Percentiles rank a stretch among this genome's conserved stretches.
phyloP scores from a whole-genome alignment of 2,113 vertebrate genomes.

The Lynx canadensis region DNA sequence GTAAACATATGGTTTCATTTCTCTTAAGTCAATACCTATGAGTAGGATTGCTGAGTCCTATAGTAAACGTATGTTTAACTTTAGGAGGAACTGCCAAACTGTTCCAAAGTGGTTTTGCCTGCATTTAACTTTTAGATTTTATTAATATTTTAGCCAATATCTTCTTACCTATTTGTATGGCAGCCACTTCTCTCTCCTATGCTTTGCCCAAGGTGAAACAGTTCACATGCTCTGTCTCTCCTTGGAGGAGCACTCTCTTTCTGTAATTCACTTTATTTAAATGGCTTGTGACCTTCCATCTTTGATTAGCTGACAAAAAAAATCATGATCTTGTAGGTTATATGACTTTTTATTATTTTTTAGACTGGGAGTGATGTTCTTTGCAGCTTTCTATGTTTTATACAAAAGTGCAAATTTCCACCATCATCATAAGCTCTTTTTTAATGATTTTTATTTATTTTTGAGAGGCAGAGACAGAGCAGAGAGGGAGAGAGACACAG shows the following conservation, averaged over 20 bases:
- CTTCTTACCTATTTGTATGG: not conserved
- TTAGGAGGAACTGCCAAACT: not conserved
- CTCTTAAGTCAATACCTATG: not conserved
- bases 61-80: not conserved
- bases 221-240: not conserved
- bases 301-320: not conserved
- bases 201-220: not conserved
- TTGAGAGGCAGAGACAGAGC: too few species aligned
- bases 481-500: too few species aligned
- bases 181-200: too few species aligned
- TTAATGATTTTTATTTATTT: too few species aligned
- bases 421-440: not conserved
- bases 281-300: not conserved
- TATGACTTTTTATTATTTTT: not conserved
- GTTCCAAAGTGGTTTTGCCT: not conserved
- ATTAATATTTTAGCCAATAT: conserved; percentile 1
- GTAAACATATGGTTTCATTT: not conserved
- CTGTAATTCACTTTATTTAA: not conserved
- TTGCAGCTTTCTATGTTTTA: not conserved
- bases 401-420: not conserved
- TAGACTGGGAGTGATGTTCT: not conserved
- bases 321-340: not conserved
- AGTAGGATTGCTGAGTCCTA: not conserved
- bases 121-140: conserved; percentile 21
- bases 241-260: not conserved